A percentile compares a stretch with the other conserved stretches of the same genome.
Conservation (phyloP, 1,140 invertebrate species). For the Procambarus clarkii region DNA sequence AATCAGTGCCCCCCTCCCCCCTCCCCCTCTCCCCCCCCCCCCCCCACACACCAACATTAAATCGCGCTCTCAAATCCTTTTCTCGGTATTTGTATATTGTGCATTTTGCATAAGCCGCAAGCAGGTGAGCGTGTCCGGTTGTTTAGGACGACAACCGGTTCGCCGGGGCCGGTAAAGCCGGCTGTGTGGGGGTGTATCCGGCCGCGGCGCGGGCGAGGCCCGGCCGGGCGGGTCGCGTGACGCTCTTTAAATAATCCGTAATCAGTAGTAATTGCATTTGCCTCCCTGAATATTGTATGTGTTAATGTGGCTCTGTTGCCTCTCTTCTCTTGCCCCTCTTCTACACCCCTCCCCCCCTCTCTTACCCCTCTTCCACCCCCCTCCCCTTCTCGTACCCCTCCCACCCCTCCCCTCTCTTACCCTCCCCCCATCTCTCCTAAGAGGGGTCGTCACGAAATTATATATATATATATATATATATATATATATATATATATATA, state of each 20-base stretch:
- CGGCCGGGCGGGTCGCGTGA: background rate
- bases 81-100: background rate
- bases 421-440: too few species aligned
- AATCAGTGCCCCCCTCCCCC: conserved; percentile 13
- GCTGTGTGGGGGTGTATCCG: background rate
- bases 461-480: too few species aligned
- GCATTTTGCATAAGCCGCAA: background rate
- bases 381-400: background rate
- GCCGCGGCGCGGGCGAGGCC: background rate
- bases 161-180: background rate
- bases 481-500: too few species aligned
- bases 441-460: background rate
- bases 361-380: too few species aligned
- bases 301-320: too few species aligned
- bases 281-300: conserved; percentile 1
- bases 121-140: background rate
- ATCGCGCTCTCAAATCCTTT: conserved; percentile 9
- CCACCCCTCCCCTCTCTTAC: too few species aligned
- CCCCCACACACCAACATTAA: too few species aligned
- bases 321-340: too few species aligned
- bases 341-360: too few species aligned
- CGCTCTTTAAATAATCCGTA: conserved; percentile 9
- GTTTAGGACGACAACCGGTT: background rate
- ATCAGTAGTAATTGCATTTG: conserved; percentile 14
- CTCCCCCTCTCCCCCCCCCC: too few species aligned